Evolutionary conservation across 2,888 invertebrate genomes (phyloP), one percentile per base, ranked within the genome.

Genomic region (Aphodius granarius): DNA sequence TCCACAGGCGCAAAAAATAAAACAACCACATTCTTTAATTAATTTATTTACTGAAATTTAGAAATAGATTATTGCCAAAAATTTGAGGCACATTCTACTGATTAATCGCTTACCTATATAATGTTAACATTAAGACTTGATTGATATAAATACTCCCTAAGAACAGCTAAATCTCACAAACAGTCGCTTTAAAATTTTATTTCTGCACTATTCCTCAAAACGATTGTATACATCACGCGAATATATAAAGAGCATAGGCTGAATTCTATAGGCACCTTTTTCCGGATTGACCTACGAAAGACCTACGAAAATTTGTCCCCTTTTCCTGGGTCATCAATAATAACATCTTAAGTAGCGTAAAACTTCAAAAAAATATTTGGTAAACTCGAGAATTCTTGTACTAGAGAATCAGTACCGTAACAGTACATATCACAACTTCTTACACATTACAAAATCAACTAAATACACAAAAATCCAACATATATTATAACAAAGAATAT

Each of bases 11-110:
- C 43, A 43, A 9, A 9, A 43, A 43, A 43, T 2, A 9, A 43
- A 43, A 43, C 43, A 43, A 6, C 1, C 43, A 1, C 6, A 3
- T 43, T 43, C 43, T 43, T 43, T 43, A 43, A 43, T 2, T 43
- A 6, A 43, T 43, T 43, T 43, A 43, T 43, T 43, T 43, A 43
- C 43, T 2, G 43, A 43, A 43, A 74, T 70, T 71, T 71, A 75
- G 62, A 76, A 74, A 74, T 74, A 76, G 75, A 78, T 78, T 76
- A 78, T 78, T 78, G 75, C 76, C 77, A 71, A 76, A 73, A 23
- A 74, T 16, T 73, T 68, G 73, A 76, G 76, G 74, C 75, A 76
- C 74, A 78, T 70, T 66, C 72, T 74, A 64, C 73, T 23, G 43
- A 43, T 43, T 43, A 43, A 13, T 43, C 13, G 43, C 43, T 43